Conservation (phyloP, 2,888 invertebrate genomes). For the Chrysomela aeneicollis region DNA sequence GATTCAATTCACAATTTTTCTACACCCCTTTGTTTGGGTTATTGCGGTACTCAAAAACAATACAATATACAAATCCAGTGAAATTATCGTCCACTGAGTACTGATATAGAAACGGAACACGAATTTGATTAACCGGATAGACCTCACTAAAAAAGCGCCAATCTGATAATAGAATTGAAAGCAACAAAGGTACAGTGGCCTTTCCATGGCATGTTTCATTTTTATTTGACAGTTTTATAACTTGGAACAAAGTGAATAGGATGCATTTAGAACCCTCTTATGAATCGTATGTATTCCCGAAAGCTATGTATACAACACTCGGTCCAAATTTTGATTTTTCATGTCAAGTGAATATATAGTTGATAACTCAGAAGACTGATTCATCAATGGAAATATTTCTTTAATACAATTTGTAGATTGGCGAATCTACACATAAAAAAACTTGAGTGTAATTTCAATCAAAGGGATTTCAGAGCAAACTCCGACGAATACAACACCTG, state of each 20-base stretch:
- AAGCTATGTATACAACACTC: slow-evolving; percentile 9
- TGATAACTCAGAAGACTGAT: too few species aligned
- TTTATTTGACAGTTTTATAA: slow-evolving; percentile 36
- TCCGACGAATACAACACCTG: too few species aligned
- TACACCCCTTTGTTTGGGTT: too few species aligned
- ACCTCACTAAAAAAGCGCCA: slow-evolving; percentile 20
- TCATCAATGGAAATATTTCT: too few species aligned
- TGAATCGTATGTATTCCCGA: slow-evolving; percentile 10
- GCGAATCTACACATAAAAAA: too few species aligned
- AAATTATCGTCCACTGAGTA: not conserved
- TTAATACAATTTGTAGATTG: too few species aligned
- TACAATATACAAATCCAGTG: not conserved
- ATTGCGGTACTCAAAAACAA: too few species aligned
- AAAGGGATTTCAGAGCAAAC: too few species aligned
- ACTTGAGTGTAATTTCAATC: too few species aligned
- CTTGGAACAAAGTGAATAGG: slow-evolving; percentile 29
- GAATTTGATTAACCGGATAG: slow-evolving; percentile 20
- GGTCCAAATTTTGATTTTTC: not conserved
- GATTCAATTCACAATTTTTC: too few species aligned
- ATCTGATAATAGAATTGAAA: slow-evolving; percentile 29
- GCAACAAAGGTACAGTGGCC: slow-evolving; percentile 31
- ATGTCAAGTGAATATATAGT: not conserved
- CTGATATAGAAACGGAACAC: slow-evolving; percentile 11
- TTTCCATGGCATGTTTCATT: slow-evolving; percentile 25
- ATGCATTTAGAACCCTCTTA: slow-evolving; percentile 17